Conservation (phyloP, 2,888 invertebrate species). For the Alloscopus bannaensis region DNA sequence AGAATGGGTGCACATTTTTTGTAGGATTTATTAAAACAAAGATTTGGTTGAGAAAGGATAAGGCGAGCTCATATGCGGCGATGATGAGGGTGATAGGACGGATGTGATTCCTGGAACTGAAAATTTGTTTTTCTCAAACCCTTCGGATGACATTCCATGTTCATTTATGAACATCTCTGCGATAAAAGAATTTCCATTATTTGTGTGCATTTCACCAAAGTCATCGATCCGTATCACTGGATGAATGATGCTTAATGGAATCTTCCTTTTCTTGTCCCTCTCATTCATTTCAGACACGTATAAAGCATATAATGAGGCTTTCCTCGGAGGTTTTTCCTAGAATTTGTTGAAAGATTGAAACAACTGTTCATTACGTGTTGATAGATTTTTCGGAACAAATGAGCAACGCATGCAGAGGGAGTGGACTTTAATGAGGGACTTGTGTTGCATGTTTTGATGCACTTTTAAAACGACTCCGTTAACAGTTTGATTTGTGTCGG, state of each 20-base stretch:
- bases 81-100: constrained; percentile 26
- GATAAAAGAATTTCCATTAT: too few relatives aligned
- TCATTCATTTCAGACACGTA: not conserved
- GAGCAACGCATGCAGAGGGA: constrained; percentile 5
- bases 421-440: constrained; percentile 20
- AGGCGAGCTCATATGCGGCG: not conserved
- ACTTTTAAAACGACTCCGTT: too few relatives aligned
- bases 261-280: constrained; percentile 24
- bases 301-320: constrained; percentile 49
- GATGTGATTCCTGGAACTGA: constrained; percentile 53
- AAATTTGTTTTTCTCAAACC: constrained; percentile 31
- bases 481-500: too few relatives aligned
- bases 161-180: too few relatives aligned
- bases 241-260: constrained; percentile 39
- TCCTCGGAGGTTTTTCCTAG: not conserved
- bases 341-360: constrained; percentile 52
- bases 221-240: constrained; percentile 56
- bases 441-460: too few relatives aligned
- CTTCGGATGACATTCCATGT: not conserved
- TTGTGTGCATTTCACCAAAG: constrained; percentile 52
- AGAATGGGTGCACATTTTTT: constrained; percentile 7
- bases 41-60: constrained; percentile 13
- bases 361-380: constrained; percentile 50
- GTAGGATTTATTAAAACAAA: constrained; percentile 25
- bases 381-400: constrained; percentile 40